Conservation (phyloP, 2,113 vertebrate genomes). For the Ceuthmochares aereus region DNA sequence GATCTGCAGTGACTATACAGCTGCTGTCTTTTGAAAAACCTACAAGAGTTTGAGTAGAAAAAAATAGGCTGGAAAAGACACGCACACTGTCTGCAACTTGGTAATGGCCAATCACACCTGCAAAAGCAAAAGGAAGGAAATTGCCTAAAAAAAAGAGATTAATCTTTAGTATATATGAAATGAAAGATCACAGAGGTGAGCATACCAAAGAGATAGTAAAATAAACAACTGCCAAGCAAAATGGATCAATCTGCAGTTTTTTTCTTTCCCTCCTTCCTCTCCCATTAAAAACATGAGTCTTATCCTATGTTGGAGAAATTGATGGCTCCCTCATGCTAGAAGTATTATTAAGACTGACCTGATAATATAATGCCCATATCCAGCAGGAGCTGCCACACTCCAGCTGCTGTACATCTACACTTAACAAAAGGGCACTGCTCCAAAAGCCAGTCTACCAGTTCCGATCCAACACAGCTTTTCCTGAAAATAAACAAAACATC, state of each 20-base stretch:
- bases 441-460: conserved; percentile 96
- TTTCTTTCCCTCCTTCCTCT: neutral
- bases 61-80: neutral
- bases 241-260: neutral
- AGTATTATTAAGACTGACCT: conserved; percentile 77
- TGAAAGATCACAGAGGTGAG: neutral
- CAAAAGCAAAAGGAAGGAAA: conserved; percentile 4
- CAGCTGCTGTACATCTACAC: conserved; percentile 86
- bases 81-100: rapidly evolving
- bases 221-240: neutral
- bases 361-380: conserved; percentile 95
- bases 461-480: conserved; percentile 93
- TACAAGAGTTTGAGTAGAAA: neutral
- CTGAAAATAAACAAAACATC: conserved; percentile 71
- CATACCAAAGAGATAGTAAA: neutral
- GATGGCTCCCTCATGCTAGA: neutral
- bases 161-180: conserved; percentile 32
- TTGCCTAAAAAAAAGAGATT: neutral
- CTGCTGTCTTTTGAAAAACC: neutral
- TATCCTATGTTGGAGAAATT: neutral
- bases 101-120: neutral
- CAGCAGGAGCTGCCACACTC: conserved; percentile 95
- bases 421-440: conserved; percentile 92
- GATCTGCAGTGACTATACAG: neutral
- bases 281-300: neutral